Base-by-base conservation (phyloP, 2,797 vertebrate genomes). In the Pagetopsis macropterus region DNA sequence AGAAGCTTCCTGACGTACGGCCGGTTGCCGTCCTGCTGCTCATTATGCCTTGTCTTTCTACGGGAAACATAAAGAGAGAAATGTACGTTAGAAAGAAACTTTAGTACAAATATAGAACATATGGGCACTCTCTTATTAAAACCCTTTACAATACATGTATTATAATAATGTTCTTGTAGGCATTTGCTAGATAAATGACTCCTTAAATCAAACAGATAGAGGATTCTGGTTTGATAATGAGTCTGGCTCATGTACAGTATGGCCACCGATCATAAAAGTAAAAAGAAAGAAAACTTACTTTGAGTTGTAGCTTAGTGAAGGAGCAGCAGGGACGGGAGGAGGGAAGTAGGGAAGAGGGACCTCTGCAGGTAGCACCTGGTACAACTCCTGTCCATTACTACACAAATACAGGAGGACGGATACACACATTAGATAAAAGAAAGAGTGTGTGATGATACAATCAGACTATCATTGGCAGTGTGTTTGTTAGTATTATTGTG, bases 1-100 rank as follows among this genome's bases (percentile, higher is more conserved):
- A 2, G 60, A 8, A 45, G 60, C 45, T 19, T 48, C 60, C 48
- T 48, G 3, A 48, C 2, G 2, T 62, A 48, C 3, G 2, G 0
- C 0, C 13, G 33, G 33, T 9, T 37, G 0, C 14, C 1, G 1
- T 14, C 21, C 0, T 54, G 19, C 14, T 17, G 3, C 7, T 33
- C 17, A 5, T 21, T 2, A 6, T 1, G 0, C n/a, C 37, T 51
- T 13, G 23, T 46, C 27, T 52, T 50, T 31, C 50, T 75, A 9
- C 23, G 16, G 3, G 52, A 1, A 16, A 33, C 17, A 55, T 7
- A 52, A 52, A 8, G 3, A 4, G n/a, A 49, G 7, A 37, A 8
- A 37, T 37, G 7, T 37, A 37, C 8, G 1, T 37, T 8, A 50
- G 48, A 19, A 50, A 11, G 48, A 6, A 11, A 10, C 21, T 12